These are phyloP conservation scores for Galeruca laticollis DNA, from an alignment of 2,888 invertebrate species.

Conservation along the genomic window DNA sequence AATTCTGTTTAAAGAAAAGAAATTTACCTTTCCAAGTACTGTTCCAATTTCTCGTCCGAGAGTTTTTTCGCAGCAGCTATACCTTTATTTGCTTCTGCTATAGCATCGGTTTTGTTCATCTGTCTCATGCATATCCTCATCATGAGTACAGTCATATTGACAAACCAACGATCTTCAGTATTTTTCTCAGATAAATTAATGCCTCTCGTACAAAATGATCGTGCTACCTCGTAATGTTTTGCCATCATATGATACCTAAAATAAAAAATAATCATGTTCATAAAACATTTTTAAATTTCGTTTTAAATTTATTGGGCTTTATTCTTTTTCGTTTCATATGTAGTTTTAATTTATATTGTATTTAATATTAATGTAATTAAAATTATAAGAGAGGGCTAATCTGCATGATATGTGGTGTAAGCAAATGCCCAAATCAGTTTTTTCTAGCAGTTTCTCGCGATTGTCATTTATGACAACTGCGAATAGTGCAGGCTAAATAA, in stretches of 20 bases:
- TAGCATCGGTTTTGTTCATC: slow-evolving; percentile 68
- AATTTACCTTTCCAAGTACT: slow-evolving; percentile 58
- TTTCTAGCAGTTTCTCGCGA: too few species aligned
- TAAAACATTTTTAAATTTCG: too few species aligned
- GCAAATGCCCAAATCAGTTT: too few species aligned
- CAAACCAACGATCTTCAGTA: slow-evolving; percentile 63
- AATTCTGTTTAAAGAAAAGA: too few species aligned
- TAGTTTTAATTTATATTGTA: too few species aligned
- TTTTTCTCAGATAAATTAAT: slow-evolving; percentile 32
- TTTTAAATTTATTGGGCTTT: too few species aligned
- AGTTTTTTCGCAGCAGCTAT: slow-evolving; percentile 60
- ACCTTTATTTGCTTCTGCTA: slow-evolving; percentile 59
- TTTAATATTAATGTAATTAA: too few species aligned
- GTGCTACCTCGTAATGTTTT: slow-evolving; percentile 36
- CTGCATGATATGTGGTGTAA: too few species aligned
- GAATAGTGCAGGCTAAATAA: too few species aligned
- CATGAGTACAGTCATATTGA: slow-evolving; percentile 66
- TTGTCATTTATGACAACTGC: too few species aligned
- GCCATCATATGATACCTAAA: slow-evolving; percentile 10
- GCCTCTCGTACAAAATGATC: slow-evolving; percentile 11
- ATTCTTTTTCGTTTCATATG: too few species aligned
- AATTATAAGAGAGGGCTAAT: too few species aligned
- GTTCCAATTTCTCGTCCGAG: slow-evolving; percentile 59
- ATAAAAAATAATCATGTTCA: not conserved
- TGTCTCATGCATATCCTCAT: slow-evolving; percentile 65